Conservation (phyloP, 2,797 vertebrate species). For the Enteromius trimaculatus region DNA sequence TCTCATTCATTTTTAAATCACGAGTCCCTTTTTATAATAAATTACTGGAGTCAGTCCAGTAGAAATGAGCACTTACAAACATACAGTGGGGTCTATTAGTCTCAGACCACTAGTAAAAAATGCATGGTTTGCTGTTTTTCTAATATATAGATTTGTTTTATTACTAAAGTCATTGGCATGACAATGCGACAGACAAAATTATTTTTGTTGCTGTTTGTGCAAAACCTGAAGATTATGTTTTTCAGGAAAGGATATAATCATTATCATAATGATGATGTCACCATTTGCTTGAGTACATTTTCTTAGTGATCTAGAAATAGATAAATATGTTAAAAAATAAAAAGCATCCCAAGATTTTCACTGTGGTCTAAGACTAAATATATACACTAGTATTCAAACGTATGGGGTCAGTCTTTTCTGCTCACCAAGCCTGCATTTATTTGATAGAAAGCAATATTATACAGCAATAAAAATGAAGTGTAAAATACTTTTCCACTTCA, state of each 20-base stretch:
- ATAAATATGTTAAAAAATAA: neutral
- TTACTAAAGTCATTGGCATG: neutral
- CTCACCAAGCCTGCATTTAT: neutral
- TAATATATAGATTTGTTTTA: neutral
- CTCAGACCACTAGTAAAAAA: neutral
- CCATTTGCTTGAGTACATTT: neutral
- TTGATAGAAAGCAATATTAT: neutral
- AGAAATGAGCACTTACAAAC: neutral
- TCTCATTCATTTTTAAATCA: constrained; percentile 49
- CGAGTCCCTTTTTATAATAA: constrained; percentile 25
- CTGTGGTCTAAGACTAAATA: neutral
- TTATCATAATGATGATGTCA: neutral
- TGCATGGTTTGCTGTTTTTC: neutral
- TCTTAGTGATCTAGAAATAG: neutral
- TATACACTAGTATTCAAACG: neutral
- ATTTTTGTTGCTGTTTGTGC: neutral
- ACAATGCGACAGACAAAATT: neutral
- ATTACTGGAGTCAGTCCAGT: constrained; percentile 23
- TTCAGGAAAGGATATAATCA: neutral
- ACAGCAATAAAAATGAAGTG: neutral
- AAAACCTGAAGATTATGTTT: neutral
- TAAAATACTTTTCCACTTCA: neutral
- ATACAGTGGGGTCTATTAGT: neutral
- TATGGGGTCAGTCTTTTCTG: neutral
- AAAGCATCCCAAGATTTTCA: neutral